Evolutionary conservation across 2,113 vertebrate species (phyloP).

Genomic region (Clarias macrocephalus): DNA sequence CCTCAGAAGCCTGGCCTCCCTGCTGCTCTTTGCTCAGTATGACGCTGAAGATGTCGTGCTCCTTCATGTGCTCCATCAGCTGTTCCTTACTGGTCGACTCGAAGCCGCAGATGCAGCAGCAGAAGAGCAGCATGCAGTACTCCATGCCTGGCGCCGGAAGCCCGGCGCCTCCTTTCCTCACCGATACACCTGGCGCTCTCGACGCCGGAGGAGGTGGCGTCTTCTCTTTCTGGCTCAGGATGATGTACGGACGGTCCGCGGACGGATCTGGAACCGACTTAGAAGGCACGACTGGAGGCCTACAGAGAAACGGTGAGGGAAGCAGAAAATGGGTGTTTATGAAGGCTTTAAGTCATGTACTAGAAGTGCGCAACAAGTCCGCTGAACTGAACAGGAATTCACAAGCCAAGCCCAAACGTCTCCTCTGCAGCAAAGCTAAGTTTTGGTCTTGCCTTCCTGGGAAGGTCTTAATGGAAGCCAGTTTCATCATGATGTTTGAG

Average conservation of each 20-base stretch:
- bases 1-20: constrained; percentile 60
- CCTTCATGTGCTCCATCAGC: constrained; percentile 98
- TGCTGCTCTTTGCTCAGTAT: constrained; percentile 91
- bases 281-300: constrained; percentile 59
- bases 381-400: not conserved
- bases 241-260: constrained; percentile 39
- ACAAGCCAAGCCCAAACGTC: not conserved
- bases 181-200: constrained; percentile 52
- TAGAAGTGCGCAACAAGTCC: not conserved
- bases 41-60: constrained; percentile 97
- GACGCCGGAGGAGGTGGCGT: constrained; percentile 61
- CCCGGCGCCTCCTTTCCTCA: constrained; percentile 15
- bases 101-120: constrained; percentile 96
- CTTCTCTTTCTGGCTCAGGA: constrained; percentile 67
- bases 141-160: constrained; percentile 71
- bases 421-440: not conserved
- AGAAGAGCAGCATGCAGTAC: constrained; percentile 93
- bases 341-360: not conserved
- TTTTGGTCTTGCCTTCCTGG: too few relatives aligned
- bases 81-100: constrained; percentile 95
- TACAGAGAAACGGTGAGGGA: constrained; percentile 10
- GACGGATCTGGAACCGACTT: constrained; percentile 60
- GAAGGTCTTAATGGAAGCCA: too few relatives aligned
- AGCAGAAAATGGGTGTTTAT: not conserved
- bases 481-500: too few relatives aligned